Evolutionary conservation across 2,797 vertebrate genomes (phyloP), one percentile per base, ranked within the genome.

Genomic region (Phrynocephalus vlangalii): DNA sequence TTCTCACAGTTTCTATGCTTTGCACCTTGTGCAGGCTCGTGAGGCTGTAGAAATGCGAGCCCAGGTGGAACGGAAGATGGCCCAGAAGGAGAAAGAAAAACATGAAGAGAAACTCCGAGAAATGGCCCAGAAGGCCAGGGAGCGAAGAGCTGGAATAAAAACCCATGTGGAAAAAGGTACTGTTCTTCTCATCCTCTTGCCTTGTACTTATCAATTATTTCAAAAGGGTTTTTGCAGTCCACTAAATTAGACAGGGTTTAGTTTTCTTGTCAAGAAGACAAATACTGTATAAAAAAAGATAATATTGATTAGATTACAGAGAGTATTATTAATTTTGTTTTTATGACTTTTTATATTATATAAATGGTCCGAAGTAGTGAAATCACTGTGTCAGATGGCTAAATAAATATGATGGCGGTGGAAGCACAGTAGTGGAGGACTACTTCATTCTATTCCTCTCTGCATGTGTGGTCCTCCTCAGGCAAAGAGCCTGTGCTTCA

Each of bases 51-150:
- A 99, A 96, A 99, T 99, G 99, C 97, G 99, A 93, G 99, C 99
- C n/a, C 99, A 99, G 91, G 99, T 99, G 52, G 99, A 99, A 92
- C 98, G 99, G 95, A 99, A 99, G 95, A 99, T 99, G 98, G 99
- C 99, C 66, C 99, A 99, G 93, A 99, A 99, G 77, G 98, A 99
- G 95, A 99, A 99, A 91, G 99, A 99, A 87, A 99, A 99, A 94
- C 99, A 99, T 30, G 98, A 99, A 92, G 98, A 99, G 94, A 99
- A 99, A 90, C 98, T 99, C 52, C 93, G 98, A 93, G 99, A 99
- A 95, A 95, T 99, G 97, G 98, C 99, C 71, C 98, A 99, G 94
- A 98, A 99, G 96, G 98, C 98, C 83, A 96, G 98, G 88, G 99
- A 99, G 86, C 98, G 98, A 91, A 97, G 98, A 96, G 98, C 98